phyloP scores from a whole-genome alignment of 2,797 vertebrate species.

The Gallinago solitaria region DNA sequence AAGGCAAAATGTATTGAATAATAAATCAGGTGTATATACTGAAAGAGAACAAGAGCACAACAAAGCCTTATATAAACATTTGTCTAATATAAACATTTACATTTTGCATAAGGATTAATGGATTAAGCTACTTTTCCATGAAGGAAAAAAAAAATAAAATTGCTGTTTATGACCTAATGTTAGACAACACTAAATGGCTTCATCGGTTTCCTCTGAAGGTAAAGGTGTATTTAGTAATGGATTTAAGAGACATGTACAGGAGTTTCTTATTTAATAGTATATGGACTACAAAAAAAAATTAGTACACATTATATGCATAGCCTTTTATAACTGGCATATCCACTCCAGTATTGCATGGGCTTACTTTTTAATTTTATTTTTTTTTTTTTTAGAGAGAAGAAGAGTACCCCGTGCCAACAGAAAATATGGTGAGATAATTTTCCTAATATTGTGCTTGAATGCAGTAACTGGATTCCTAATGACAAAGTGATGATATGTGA shows the following conservation, averaged over 20 bases:
- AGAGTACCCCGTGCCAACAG: neutral
- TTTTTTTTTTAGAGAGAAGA: neutral
- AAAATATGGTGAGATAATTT: neutral
- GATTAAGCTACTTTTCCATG: neutral
- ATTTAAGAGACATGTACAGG: neutral
- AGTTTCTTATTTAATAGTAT: neutral
- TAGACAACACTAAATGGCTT: neutral
- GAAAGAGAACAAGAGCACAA: neutral
- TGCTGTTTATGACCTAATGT: neutral
- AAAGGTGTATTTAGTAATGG: neutral
- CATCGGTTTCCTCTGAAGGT: neutral
- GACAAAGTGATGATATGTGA: neutral
- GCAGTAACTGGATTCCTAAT: neutral
- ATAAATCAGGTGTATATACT: neutral
- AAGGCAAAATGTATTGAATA: neutral
- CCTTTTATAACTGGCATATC: neutral
- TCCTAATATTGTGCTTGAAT: neutral
- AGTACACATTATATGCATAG: neutral
- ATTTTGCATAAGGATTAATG: conserved; percentile 3
- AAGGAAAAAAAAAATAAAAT: neutral
- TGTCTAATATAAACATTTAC: neutral
- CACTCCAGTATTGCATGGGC: neutral
- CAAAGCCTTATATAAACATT: neutral
- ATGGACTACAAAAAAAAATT: neutral
- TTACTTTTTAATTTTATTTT: neutral